Base-by-base conservation (phyloP, 1,140 invertebrate species). In the Sitophilus oryzae region DNA sequence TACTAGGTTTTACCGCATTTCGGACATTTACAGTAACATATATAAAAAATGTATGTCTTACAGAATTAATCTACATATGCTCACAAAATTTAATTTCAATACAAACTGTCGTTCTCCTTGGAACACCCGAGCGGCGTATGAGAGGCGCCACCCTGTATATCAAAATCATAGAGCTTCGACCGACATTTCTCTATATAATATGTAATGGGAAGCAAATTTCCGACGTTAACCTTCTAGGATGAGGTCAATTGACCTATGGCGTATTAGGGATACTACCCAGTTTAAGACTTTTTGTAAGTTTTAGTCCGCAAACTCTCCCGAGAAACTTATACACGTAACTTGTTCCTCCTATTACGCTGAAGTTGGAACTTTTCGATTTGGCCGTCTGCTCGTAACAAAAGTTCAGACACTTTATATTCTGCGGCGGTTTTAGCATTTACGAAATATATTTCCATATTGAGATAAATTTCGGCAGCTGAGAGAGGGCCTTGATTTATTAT, bases 391-490 rank as follows among this genome's bases (percentile, higher is more conserved):
- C 48, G 44, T 55, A 34, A 37, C 44, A 19, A 48, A 48, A 48
- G 42, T 55, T 55, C 37, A 18, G 21, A 48, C 48, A 48, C 54
- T 56, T 56, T 56, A 51, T 56, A 56, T 56, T 56, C 54, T 35
- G 41, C 25, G 42, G 54, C 41, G 45, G 47, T 56, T 56, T 56
- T 56, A 56, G 43, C 54, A 48, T 37, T 56, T 56, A 47, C 47
- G 40, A 50, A 56, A 56, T 51, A 56, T 56, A 56, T 56, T 56
- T 56, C 54, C 46, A 41, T 43, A 47, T 49, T 37, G 40, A 40
- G 11, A 42, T 46, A 19, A 23, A 46, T 46, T 46, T 35, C n/a
- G 21, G 36, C 25, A 30, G 25, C 25, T 5, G 21, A 15, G 21
- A 40, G 47, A 23, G 49, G 40, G 21, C 30, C 22, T 23, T 51